Conservation (phyloP, 2,888 invertebrate species). For the Bugulina stolonifera region DNA sequence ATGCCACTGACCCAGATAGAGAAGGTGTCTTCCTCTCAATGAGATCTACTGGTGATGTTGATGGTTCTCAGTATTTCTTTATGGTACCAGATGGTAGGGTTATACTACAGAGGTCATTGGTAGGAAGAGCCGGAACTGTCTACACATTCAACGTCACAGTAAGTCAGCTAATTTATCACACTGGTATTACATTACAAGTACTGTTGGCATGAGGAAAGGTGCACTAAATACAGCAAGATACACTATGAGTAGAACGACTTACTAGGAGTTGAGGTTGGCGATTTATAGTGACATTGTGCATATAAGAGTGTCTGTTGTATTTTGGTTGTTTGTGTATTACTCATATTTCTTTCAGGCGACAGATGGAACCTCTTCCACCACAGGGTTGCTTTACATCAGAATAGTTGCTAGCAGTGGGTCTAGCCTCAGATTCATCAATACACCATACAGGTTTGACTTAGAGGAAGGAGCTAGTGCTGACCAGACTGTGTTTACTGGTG, state of each 20-base stretch:
- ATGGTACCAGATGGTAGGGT: conserved; percentile 11
- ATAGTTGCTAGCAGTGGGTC: not conserved
- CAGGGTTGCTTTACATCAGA: not conserved
- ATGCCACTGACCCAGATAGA: conserved; percentile 31
- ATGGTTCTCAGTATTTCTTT: not conserved
- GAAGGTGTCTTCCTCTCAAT: conserved; percentile 27
- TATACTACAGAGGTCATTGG: not conserved
- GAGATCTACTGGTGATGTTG: not conserved
- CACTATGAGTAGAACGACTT: no score
- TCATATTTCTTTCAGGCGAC: not conserved
- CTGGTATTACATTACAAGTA: no score
- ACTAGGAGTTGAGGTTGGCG: no score
- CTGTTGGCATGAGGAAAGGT: no score
- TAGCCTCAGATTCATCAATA: not conserved
- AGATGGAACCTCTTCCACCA: not conserved
- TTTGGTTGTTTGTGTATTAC: no score
- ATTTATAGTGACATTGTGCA: no score
- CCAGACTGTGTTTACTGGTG: conserved; percentile 9
- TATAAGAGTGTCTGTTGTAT: no score
- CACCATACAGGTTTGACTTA: conserved; percentile 8
- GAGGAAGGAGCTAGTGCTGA: not conserved
- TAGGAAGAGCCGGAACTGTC: not conserved
- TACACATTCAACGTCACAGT: conserved; percentile 10
- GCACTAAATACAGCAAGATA: no score
- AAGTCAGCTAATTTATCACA: no score